Conservation (phyloP, 2,113 vertebrate species). For the Pachycephala philippinensis region DNA sequence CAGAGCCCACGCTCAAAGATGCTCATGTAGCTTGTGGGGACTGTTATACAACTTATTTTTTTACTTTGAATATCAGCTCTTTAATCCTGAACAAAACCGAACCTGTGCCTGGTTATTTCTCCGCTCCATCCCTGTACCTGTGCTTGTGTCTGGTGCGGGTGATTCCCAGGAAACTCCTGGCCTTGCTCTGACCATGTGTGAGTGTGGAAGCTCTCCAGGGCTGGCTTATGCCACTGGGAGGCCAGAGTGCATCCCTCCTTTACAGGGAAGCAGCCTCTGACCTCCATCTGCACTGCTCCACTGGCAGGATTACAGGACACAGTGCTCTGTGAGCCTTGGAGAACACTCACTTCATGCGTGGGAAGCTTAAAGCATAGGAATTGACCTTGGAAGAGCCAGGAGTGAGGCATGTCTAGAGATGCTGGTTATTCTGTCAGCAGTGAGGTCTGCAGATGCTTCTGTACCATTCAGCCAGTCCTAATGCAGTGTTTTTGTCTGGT, state of each 20-base stretch:
- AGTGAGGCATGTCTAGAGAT: accelerated
- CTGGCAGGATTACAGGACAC: accelerated
- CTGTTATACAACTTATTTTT: conserved; percentile 20
- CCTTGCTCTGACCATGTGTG: background rate
- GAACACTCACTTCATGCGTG: accelerated
- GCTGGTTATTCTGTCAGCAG: background rate
- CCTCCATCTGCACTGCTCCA: accelerated
- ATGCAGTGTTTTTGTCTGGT: background rate
- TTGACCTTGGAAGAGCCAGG: background rate
- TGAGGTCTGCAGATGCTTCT: background rate
- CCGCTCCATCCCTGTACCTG: background rate
- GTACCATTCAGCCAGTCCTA: accelerated
- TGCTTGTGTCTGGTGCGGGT: background rate
- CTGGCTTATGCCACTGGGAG: accelerated
- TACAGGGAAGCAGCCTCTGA: accelerated
- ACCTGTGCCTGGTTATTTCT: background rate
- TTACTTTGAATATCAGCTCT: background rate
- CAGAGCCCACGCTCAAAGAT: conserved; percentile 2
- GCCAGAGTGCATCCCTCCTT: accelerated
- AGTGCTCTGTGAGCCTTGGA: background rate
- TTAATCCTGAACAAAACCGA: background rate
- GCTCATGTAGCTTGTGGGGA: background rate
- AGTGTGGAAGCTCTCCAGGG: background rate
- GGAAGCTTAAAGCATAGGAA: background rate
- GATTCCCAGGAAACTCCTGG: background rate